These are phyloP conservation scores for Spea hammondii DNA, from an alignment of 2,797 vertebrate species.

Conservation along the genomic window DNA sequence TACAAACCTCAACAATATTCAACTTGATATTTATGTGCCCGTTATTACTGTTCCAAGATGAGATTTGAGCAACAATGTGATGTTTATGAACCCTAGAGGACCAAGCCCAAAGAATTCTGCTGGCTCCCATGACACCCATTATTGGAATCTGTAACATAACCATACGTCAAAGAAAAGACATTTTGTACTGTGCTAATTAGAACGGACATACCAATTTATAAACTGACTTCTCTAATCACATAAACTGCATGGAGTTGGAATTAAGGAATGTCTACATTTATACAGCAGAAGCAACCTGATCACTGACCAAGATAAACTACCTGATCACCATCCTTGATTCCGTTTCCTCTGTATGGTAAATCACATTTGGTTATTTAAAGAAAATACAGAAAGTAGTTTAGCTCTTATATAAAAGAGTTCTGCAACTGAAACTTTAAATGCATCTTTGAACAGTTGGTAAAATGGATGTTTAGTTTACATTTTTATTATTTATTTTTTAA, in stretches of 20 bases:
- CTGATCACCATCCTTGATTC: constrained; percentile 21
- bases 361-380: constrained; percentile 30
- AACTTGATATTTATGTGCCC: too few relatives aligned
- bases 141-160: not conserved
- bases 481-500: not conserved
- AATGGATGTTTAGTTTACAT: not conserved
- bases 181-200: constrained; percentile 31
- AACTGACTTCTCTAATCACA: constrained; percentile 34
- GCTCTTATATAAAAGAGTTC: not conserved
- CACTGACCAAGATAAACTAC: constrained; percentile 28
- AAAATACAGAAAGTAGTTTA: constrained; percentile 6
- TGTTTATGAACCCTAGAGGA: not conserved
- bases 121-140: not conserved
- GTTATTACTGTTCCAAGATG: too few relatives aligned
- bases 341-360: constrained; percentile 25
- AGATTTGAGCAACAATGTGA: too few relatives aligned
- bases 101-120: not conserved
- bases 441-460: not conserved
- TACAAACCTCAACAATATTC: too few relatives aligned
- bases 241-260: constrained; percentile 37
- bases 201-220: constrained; percentile 31
- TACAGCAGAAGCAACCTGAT: constrained; percentile 33
- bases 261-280: constrained; percentile 39
- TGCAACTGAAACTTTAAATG: not conserved
- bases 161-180: not conserved